Evolutionary conservation across 1,140 invertebrate genomes (phyloP), one percentile per base, ranked within the genome.

Genomic region (Pararge aegeria): DNA sequence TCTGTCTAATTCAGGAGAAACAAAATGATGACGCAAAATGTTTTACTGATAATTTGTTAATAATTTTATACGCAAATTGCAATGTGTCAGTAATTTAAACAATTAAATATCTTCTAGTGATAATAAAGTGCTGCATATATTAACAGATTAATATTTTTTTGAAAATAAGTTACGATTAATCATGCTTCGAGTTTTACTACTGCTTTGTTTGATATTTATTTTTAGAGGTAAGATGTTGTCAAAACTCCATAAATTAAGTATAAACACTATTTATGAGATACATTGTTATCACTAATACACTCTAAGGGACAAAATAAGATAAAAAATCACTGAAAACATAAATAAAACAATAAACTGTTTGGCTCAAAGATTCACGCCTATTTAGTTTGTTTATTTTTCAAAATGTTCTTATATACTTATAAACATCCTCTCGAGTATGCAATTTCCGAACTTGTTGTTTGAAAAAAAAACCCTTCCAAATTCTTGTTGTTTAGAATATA

Each of bases 21-120:
- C 30, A 12, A 42, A 16, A 42, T 18, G 55, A 64, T 68, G 66
- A 68, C 66, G 66, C 61, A 68, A 64, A 67, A 68, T 54, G 34
- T 61, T 64, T 57, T 57, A 54, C 59, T 64, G 50, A 54, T 58
- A 30, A 57, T 48, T 55, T 44, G 27, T 29, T 2, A 42, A 16
- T 7, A 16, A 7, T 7, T 42, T 42, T 42, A 15, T 16, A 42
- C 16, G 16, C 38, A 42, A 42, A 42, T 42, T 42, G 38, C 5
- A 40, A 2, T 40, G 38, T 40, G 10, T 5, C 29, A 30, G 29
- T 30, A 34, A 34, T 34, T 34, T 10, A 34, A 12, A 34, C 30
- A n/a, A 34, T 34, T 34, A 12, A 34, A 12, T 34, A 34, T n/a
- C n/a, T 30, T 34, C n/a, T 34, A 34, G 9, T 34, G 30, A 34